Conservation (phyloP, 2,113 vertebrate species). For the Semnornis frantzii region DNA sequence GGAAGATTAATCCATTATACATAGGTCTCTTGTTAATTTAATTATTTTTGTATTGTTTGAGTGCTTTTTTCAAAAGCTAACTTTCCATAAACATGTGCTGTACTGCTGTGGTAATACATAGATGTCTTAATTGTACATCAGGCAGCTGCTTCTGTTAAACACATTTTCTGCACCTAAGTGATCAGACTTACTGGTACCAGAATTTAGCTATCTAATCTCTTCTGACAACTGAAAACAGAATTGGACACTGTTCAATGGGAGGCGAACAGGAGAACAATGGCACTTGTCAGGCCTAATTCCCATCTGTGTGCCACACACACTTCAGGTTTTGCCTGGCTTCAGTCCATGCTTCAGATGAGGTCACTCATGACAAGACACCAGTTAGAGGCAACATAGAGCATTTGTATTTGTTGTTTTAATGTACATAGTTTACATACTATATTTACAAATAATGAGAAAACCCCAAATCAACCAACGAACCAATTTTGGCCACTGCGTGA, state of each 20-base stretch:
- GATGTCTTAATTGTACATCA: background rate
- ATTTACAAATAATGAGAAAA: background rate
- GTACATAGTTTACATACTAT: background rate
- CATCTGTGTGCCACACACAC: background rate
- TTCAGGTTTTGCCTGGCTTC: background rate
- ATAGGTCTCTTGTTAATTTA: constrained; percentile 17
- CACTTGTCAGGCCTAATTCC: constrained; percentile 51
- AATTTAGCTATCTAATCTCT: constrained; percentile 29
- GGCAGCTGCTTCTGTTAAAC: background rate
- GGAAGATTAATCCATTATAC: constrained; percentile 15
- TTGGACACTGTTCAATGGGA: background rate
- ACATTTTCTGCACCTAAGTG: background rate
- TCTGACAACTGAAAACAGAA: constrained; percentile 35
- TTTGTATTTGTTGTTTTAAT: background rate
- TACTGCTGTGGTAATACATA: background rate
- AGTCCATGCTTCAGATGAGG: background rate
- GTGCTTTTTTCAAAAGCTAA: background rate
- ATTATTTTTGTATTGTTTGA: background rate
- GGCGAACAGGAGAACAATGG: constrained; percentile 43
- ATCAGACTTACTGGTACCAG: background rate
- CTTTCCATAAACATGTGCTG: background rate
- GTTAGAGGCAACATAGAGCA: background rate
- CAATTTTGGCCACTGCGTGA: background rate
- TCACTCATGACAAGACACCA: background rate
- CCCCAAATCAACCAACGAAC: background rate